Conservation (phyloP, 2,113 vertebrate genomes). For the Oreochromis niloticus region DNA sequence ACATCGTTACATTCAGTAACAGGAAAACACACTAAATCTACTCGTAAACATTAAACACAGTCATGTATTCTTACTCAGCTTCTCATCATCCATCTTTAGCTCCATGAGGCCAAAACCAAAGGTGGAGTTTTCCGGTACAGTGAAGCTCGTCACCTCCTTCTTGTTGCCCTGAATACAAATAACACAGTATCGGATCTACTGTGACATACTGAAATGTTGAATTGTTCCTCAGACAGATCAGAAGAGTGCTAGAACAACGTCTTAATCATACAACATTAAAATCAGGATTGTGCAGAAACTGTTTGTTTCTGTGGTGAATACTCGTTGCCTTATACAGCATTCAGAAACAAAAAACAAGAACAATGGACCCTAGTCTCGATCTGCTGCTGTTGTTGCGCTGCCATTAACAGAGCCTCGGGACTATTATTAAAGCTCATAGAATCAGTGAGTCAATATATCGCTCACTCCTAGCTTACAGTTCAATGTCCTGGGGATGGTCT, state of each 20-base stretch:
- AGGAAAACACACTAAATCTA: background rate
- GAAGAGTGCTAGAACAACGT: background rate
- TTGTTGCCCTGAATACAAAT: background rate
- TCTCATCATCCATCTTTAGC: background rate
- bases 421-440: background rate
- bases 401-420: background rate
- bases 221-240: background rate
- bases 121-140: background rate
- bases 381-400: background rate
- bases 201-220: rapidly evolving
- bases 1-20: background rate
- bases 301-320: background rate
- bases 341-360: background rate
- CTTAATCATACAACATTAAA: background rate
- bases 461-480: too few relatives aligned
- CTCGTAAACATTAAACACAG: background rate
- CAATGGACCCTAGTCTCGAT: background rate
- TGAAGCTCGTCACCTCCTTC: background rate
- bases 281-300: background rate
- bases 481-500: too few relatives aligned
- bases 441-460: background rate
- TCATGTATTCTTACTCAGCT: background rate
- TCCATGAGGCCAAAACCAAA: background rate
- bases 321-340: background rate
- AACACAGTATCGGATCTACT: background rate